Evolutionary conservation across 2,113 vertebrate species (phyloP), one percentile per base, ranked within the genome.

Genomic region (Trichomycterus rosablanca): DNA sequence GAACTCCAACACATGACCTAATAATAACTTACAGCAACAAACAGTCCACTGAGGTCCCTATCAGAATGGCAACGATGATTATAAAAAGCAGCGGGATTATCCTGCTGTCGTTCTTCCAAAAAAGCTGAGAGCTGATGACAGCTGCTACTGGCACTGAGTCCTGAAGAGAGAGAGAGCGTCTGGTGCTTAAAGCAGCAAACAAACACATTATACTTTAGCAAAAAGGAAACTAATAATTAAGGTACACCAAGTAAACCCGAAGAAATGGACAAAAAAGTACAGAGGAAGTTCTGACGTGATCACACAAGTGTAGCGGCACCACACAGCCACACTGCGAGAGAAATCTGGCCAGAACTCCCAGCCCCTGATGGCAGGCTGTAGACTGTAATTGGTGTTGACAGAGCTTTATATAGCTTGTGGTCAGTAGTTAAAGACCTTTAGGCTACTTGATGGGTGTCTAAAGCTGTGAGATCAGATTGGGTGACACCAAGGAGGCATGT

Each of bases 91-190:
- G 42, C 32, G 43, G 67, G 68, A 71, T 78, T 77, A 71, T 51
- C 59, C 59, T 56, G 55, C 57, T 51, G 57, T 55, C 40, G 26
- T 11, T 56, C 63, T 43, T 58, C 20, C 22, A 56, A 28, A 46
- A 44, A 35, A 42, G 44, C 46, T 39, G 78, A 57, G 55, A 72
- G 50, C 3, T 2, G 53, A 63, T 76, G 77, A 79, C 81, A 84
- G 80, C 76, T 83, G 82, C 63, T 53, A 26, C 15, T 60, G 59
- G 72, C 68, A 74, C 60, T 72, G 74, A 75, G 68, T 78, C 63
- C 63, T 55, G 19, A 18, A 24, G 2, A 19, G 20, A 52, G 4
- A 62, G n/a, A 40, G 2, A 43, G 7, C 2, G 35, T 1, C 16
- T 20, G 46, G 59, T 9, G 15, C 40, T n/a, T 10, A 32, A 12